Evolutionary conservation across 2,113 vertebrate genomes (phyloP), one percentile per base, ranked within the genome.

Genomic region (Sylvietta virens): DNA sequence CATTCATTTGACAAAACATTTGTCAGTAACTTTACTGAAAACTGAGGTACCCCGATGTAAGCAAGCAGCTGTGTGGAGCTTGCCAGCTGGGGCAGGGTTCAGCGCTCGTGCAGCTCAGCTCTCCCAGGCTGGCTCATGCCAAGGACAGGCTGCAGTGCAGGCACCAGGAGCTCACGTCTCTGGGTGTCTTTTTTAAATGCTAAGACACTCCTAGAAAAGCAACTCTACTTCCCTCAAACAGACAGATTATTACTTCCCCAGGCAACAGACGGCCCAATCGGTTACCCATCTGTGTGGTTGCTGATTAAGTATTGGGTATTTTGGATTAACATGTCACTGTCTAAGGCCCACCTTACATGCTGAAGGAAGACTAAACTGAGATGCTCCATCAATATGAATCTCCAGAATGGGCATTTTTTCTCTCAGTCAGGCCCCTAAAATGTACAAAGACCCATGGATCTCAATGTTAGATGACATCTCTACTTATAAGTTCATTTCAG

Each of bases 391-490:
- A 45, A 30, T 4, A 54, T 1, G 0, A 22, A 84, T 47, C 33
- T 58, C 60, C n/a, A 40, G 8, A 30, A 40, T 1, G 2, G 5
- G 15, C 16, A 10, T 16, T 56, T 47, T 45, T 28, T 88, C 40
- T 1, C 22, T 21, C 7, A 66, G 24, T 30, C 64, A 15, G 58
- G 27, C 2, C 11, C 13, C 12, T 7, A 26, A 87, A 74, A 15
- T 1, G 1, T 24, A 51, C 10, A 62, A 61, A 84, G 26, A 73
- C n/a, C n/a, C 16, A 39, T 0, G 6, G 30, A 73, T 10, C 23
- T 54, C 17, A 85, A 71, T 14, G 53, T 44, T 73, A 86, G 50
- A 70, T 4, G 8, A 67, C 4, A 39, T 48, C 23, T 65, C 28
- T 24, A 70, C 11, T 66, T 39, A 31, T 2, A 70, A 61, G 19